These are phyloP conservation scores for Setophaga petechia DNA, from an alignment of 2,113 vertebrate genomes.

Conservation along the genomic window DNA sequence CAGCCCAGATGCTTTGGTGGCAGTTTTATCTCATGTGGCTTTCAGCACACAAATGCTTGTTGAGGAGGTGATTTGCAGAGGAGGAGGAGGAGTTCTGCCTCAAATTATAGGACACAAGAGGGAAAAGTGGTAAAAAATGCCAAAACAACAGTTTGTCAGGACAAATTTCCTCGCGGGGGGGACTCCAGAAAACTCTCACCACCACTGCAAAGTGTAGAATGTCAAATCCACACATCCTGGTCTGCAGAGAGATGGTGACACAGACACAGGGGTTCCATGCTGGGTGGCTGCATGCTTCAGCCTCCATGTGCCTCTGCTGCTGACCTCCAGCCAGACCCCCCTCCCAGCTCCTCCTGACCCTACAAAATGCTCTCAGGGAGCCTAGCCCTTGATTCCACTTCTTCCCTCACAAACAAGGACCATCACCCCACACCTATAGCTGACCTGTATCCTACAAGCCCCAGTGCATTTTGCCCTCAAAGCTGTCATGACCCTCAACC, in stretches of 20 bases:
- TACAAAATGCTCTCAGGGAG: background rate
- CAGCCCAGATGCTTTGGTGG: background rate
- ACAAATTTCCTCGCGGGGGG: background rate
- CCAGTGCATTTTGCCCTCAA: background rate
- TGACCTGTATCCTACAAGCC: background rate
- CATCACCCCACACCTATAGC: background rate
- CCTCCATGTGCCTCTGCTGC: background rate
- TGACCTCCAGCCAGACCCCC: background rate
- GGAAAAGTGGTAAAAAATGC: background rate
- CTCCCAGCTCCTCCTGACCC: background rate
- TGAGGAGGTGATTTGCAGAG: background rate
- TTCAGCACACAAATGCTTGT: background rate
- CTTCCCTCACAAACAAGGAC: background rate
- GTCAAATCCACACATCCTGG: background rate
- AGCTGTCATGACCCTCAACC: background rate
- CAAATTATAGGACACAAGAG: background rate
- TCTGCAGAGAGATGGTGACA: background rate
- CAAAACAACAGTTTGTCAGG: background rate
- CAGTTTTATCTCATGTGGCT: background rate
- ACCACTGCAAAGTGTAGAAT: background rate
- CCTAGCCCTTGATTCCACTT: background rate
- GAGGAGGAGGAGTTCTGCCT: background rate
- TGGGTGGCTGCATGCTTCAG: background rate
- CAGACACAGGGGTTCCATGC: background rate
- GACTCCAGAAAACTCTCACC: background rate